These are phyloP conservation scores for Gymnoscelis rufifasciata DNA, from an alignment of 2,888 invertebrate species.

Conservation along the genomic window DNA sequence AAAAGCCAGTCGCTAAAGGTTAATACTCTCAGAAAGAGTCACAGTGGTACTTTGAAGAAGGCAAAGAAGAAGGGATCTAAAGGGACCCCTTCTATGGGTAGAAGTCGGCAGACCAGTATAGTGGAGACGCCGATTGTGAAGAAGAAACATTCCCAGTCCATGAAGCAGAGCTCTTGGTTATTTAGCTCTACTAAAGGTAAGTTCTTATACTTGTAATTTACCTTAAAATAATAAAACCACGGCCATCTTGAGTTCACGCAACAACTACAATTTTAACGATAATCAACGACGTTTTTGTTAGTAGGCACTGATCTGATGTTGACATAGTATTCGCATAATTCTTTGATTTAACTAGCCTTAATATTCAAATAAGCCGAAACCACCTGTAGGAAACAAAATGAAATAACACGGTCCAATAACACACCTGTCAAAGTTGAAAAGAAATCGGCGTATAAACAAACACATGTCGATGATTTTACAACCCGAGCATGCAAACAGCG, in stretches of 20 bases:
- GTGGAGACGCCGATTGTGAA: conserved; percentile 61
- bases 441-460: background rate
- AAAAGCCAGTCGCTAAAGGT: conserved; percentile 70
- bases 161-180: conserved; percentile 66
- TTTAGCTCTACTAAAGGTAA: conserved; percentile 64
- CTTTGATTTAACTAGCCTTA: no score
- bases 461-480: background rate
- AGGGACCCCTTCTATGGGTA: conserved; percentile 44
- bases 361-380: no score
- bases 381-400: no score
- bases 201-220: no score
- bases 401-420: background rate
- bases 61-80: conserved; percentile 65
- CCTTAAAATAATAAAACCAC: no score
- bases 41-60: conserved; percentile 70
- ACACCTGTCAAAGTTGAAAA: background rate
- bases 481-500: background rate
- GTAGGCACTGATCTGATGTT: no score
- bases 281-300: no score
- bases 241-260: no score
- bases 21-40: conserved; percentile 66
- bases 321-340: no score
- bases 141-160: conserved; percentile 58
- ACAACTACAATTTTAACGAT: no score
- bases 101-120: conserved; percentile 67